Evolutionary conservation across 2,797 vertebrate species (phyloP).

Genomic region (Petrocephalus schoutedeni): DNA sequence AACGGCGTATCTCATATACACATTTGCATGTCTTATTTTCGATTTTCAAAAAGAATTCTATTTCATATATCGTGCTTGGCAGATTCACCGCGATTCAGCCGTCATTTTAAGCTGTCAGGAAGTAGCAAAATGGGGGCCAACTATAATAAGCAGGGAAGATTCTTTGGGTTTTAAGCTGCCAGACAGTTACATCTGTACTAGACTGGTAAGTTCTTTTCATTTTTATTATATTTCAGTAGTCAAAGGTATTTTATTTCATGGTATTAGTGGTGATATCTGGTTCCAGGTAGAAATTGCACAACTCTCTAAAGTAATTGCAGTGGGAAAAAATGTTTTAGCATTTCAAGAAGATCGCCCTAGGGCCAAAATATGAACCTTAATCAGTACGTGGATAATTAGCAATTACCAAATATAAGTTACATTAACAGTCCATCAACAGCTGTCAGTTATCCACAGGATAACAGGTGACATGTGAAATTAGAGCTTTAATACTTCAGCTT

Average conservation of each 20-base stretch:
- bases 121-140: background rate
- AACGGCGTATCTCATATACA: background rate
- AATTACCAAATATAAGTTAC: slow-evolving; percentile 10
- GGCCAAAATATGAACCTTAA: slow-evolving; percentile 1
- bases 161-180: background rate
- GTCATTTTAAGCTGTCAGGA: background rate
- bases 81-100: background rate
- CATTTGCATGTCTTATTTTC: background rate
- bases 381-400: slow-evolving; percentile 8
- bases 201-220: slow-evolving; percentile 11
- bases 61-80: background rate
- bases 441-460: background rate
- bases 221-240: slow-evolving; percentile 13
- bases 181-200: background rate
- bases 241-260: background rate
- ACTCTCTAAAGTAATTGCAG: slow-evolving; percentile 9
- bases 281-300: slow-evolving; percentile 1
- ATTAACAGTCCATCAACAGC: slow-evolving; percentile 3
- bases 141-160: background rate
- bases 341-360: background rate
- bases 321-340: slow-evolving; percentile 6
- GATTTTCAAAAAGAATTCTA: background rate
- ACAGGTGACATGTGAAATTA: slow-evolving; percentile 1
- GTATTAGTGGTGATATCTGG: background rate
- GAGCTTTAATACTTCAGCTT: slow-evolving; percentile 14